Conservation (phyloP, 2,797 vertebrate genomes). For the Argya squamiceps region DNA sequence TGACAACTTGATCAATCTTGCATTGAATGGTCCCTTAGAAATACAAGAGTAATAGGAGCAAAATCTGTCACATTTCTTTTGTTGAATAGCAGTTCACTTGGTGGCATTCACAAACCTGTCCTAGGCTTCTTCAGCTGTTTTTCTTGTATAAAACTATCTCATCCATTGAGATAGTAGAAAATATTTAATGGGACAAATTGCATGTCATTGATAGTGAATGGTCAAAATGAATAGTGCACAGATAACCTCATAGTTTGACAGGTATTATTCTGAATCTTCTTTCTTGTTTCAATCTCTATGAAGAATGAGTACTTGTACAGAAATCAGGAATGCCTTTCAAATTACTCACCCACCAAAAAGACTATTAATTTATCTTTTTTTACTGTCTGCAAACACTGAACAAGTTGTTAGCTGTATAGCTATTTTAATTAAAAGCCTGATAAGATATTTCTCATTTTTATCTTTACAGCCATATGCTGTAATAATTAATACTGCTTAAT, state of each 20-base stretch:
- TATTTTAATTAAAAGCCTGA: background rate
- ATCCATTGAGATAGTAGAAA: background rate
- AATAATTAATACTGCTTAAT: constrained; percentile 33
- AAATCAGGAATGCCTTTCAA: constrained; percentile 2
- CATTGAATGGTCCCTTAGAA: constrained; percentile 51
- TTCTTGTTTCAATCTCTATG: background rate
- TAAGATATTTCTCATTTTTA: constrained; percentile 2
- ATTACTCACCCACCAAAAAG: background rate
- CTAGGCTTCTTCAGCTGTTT: constrained; percentile 10
- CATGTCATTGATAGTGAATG: background rate
- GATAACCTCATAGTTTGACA: constrained; percentile 12
- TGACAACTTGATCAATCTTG: constrained; percentile 61
- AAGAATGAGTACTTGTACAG: background rate
- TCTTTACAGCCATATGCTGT: background rate
- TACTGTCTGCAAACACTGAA: background rate
- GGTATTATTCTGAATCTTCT: background rate
- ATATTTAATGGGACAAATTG: constrained; percentile 38
- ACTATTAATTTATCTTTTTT: background rate
- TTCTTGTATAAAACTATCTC: constrained; percentile 14
- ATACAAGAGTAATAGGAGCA: constrained; percentile 30
- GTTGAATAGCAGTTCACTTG: background rate
- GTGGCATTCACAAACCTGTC: constrained; percentile 36
- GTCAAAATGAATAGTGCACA: background rate
- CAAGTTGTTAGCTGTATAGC: background rate
- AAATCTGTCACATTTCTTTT: constrained; percentile 39